These are phyloP conservation scores for Halcyon smyrnensis DNA, from an alignment of 2,797 vertebrate genomes.

Conservation along the genomic window DNA sequence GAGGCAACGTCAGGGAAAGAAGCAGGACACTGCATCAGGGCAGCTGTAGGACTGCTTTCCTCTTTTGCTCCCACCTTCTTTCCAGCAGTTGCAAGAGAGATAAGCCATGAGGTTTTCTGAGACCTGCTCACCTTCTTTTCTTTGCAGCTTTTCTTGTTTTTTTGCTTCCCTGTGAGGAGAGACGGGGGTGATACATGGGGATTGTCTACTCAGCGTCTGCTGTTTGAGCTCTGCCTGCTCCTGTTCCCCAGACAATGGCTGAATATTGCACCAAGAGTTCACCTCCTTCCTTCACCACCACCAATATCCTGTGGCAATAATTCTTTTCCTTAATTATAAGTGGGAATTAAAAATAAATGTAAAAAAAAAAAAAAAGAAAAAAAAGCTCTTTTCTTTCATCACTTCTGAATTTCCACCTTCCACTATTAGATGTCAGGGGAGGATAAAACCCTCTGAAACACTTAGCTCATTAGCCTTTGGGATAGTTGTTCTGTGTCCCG, in stretches of 20 bases:
- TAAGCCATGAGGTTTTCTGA: background rate
- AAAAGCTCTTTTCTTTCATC: background rate
- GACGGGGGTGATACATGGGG: background rate
- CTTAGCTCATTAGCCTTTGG: background rate
- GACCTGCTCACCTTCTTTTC: background rate
- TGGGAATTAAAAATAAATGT: background rate
- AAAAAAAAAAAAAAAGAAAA: background rate
- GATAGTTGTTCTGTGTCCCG: background rate
- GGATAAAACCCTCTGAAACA: background rate
- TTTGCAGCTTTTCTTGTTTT: background rate
- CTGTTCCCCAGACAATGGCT: background rate
- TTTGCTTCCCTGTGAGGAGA: background rate
- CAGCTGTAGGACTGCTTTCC: background rate
- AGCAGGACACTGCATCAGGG: rapidly evolving
- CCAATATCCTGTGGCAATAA: background rate
- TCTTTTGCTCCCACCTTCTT: background rate
- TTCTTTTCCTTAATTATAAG: background rate
- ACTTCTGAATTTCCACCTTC: background rate
- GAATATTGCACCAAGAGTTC: background rate
- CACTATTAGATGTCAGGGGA: background rate
- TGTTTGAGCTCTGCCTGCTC: background rate
- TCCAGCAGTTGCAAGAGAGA: background rate
- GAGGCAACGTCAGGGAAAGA: background rate
- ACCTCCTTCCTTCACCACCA: background rate
- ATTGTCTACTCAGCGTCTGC: background rate